Evolutionary conservation across 1,140 invertebrate genomes (phyloP), one percentile per base, ranked within the genome.

Genomic region (Lerema accius): DNA sequence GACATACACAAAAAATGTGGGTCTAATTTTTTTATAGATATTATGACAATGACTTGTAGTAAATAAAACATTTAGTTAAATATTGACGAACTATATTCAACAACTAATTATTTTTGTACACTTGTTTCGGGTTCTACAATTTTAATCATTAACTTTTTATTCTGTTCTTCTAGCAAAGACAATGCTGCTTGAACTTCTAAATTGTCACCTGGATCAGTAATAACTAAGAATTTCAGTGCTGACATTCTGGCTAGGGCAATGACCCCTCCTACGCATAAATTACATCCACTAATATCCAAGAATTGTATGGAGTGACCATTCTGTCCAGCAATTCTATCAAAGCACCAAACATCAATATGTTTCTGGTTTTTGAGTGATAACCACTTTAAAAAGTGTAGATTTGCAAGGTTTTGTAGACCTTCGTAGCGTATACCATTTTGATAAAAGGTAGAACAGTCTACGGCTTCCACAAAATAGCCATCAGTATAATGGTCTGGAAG

Each of bases 301-400:
- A 78, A 90, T 74, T 91, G 85, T 32, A 92, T 56, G 7, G 72
- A 79, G 7, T 69, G 70, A 14, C 82, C 80, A 67, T 81, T 83
- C 11, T 85, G 76, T 1, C 82, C 79, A 14, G 86, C 82, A 40
- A 91, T 15, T 71, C 82, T 74, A 56, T 92, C 90, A 10, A 92
- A 15, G 23, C 87, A 81, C 91, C 91, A 92, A 9, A 88, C 90
- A 78, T 92, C 89, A 15, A 92, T 65, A 70, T 78, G 43, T 66
- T 76, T 82, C 51, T 90, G 89, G 46, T 86, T 84, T 59, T 73
- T 84, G 10, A 92, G 63, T 6, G 82, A 88, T 3, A 92, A 60
- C 89, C 88, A 91, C 66, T 86, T 91, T 0, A 91, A 68, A n/a
- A 73, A 82, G 43, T 75, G 80, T 1, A 92, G 65, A 6, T 73